A percentile compares a stretch with the other conserved stretches of the same genome.
phyloP scores from a whole-genome alignment of 1,140 invertebrate species.

The Magallana ariakensis region DNA sequence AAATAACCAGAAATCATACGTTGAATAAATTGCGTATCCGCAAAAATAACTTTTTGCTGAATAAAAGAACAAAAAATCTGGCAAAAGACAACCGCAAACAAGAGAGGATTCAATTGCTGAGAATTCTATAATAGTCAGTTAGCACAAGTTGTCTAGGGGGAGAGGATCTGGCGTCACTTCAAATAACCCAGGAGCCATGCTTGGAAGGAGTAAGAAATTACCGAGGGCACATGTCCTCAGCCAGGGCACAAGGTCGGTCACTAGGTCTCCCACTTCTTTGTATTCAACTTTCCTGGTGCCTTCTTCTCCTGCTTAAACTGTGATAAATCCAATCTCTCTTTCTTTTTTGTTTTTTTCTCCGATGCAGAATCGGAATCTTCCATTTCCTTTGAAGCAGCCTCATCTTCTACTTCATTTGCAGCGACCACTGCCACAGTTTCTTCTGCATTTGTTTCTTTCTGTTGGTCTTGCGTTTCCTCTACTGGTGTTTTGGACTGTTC shows the following conservation, averaged over 20 bases:
- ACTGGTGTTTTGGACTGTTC: not conserved
- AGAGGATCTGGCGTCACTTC: slow-evolving; percentile 25
- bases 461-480: not conserved
- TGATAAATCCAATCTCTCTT: slow-evolving; percentile 24
- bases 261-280: not conserved
- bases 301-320: slow-evolving; percentile 17
- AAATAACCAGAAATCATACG: not conserved
- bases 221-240: slow-evolving; percentile 3
- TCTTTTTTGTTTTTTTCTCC: not conserved
- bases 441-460: not conserved
- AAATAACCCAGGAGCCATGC: slow-evolving; percentile 25
- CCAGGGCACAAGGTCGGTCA: not conserved
- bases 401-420: not conserved
- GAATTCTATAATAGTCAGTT: slow-evolving; percentile 7
- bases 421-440: not conserved
- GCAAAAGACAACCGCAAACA: slow-evolving; percentile 31
- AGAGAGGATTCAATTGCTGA: slow-evolving; percentile 11
- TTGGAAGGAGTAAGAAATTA: slow-evolving; percentile 38
- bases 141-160: slow-evolving; percentile 32
- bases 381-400: not conserved
- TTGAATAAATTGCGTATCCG: slow-evolving; percentile 12
- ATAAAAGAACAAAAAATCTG: not conserved
- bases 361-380: not conserved
- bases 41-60: slow-evolving; percentile 2
- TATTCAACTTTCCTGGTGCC: slow-evolving; percentile 11